A percentile compares a stretch with the other conserved stretches of the same genome.
Evolutionary conservation across 1,140 invertebrate genomes (phyloP).

Genomic region (Drosophila erecta): DNA sequence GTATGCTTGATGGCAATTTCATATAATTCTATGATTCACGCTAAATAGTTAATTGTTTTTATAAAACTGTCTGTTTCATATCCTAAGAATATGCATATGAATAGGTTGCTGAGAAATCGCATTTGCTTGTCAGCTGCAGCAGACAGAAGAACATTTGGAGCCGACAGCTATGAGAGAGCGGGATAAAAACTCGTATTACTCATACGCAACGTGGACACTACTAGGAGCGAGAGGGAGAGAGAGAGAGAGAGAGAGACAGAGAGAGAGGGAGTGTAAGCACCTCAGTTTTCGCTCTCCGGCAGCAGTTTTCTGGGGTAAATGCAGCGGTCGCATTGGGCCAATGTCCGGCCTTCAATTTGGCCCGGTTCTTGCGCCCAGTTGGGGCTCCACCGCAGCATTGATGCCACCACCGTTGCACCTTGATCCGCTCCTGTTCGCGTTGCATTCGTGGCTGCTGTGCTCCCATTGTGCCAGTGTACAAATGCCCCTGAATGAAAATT

Average conservation of each 20-base stretch:
- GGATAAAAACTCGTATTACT: constrained; percentile 30
- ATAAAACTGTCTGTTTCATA: background rate
- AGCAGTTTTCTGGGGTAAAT: constrained; percentile 56
- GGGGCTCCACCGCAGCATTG: constrained; percentile 16
- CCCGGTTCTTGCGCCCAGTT: constrained; percentile 34
- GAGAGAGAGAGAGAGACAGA: background rate
- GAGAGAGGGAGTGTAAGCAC: background rate
- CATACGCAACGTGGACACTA: constrained; percentile 51
- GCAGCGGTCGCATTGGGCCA: constrained; percentile 54
- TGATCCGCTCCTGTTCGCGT: constrained; percentile 24
- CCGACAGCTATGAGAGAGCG: background rate
- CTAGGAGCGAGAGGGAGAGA: constrained; percentile 1
- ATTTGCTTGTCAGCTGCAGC: constrained; percentile 44
- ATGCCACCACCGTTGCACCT: constrained; percentile 10
- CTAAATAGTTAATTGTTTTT: background rate
- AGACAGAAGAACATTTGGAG: constrained; percentile 15
- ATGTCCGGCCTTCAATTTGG: constrained; percentile 69
- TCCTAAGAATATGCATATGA: constrained; percentile 5
- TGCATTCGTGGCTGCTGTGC: constrained; percentile 6
- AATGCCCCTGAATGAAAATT: constrained; percentile 53
- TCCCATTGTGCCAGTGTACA: constrained; percentile 7
- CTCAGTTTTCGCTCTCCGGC: constrained; percentile 8
- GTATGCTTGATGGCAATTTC: constrained; percentile 20
- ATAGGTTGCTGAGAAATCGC: constrained; percentile 16
- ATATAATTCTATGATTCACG: no score